Conservation (phyloP, 1,140 invertebrate species). For the Melitaea cinxia region DNA sequence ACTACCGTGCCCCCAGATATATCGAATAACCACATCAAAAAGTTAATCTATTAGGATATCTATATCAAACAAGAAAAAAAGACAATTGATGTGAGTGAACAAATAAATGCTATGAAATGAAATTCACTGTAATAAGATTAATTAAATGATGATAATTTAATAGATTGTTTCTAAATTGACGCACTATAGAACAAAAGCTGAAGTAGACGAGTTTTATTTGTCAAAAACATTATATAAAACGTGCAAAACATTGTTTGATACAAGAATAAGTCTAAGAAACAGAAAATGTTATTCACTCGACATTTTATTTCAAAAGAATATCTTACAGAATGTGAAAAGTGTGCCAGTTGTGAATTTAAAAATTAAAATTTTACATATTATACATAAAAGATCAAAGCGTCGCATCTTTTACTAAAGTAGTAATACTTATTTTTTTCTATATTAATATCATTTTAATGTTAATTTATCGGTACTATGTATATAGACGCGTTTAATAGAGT, state of each 20-base stretch:
- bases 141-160: no score
- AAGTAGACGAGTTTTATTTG: conserved; percentile 29
- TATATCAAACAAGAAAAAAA: no score
- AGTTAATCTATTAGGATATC: no score
- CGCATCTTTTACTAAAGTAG: neutral
- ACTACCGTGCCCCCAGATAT: no score
- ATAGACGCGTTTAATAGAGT: conserved; percentile 60
- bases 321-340: neutral
- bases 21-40: no score
- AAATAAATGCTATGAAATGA: no score
- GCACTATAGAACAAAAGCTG: conserved; percentile 23
- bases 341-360: neutral
- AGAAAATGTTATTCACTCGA: conserved; percentile 2
- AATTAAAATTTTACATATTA: neutral
- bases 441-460: neutral
- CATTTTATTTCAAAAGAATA: conserved; percentile 5
- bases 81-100: no score
- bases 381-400: neutral
- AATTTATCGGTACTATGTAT: neutral
- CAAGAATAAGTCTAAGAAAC: neutral
- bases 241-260: neutral
- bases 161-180: no score
- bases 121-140: no score
- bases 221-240: conserved; percentile 30
- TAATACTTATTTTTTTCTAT: neutral